Percentiles rank a stretch among this genome's conserved stretches.
Conservation (phyloP, 2,797 vertebrate genomes). For the Sebastes paucispinis region DNA sequence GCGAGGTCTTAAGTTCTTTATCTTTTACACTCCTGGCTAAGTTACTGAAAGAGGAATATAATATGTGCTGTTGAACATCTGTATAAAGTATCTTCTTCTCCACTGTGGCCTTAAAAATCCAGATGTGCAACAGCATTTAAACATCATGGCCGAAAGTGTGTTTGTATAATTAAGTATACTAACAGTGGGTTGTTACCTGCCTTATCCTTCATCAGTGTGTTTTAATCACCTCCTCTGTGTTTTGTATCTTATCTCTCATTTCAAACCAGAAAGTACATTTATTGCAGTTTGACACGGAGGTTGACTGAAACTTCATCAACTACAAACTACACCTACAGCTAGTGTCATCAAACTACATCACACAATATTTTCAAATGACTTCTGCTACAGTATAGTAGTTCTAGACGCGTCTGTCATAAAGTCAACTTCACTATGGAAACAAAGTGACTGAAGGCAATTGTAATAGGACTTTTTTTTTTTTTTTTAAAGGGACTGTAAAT, state of each 20-base stretch:
- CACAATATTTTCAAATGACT: background rate
- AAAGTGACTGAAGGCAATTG: background rate
- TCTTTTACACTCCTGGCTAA: background rate
- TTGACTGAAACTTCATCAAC: background rate
- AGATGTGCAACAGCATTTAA: background rate
- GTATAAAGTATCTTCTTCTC: background rate
- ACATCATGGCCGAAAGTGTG: background rate
- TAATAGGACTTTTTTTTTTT: background rate
- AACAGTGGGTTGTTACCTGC: background rate
- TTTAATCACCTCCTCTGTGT: background rate
- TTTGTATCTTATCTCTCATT: background rate
- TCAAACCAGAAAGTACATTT: background rate
- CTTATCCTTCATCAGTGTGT: background rate
- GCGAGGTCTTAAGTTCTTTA: background rate
- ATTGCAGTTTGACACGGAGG: no score
- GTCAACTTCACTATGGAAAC: background rate
- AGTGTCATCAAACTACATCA: background rate
- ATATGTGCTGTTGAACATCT: background rate
- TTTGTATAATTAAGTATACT: background rate
- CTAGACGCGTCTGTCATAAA: background rate
- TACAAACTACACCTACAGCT: no score
- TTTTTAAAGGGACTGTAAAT: conserved; percentile 33
- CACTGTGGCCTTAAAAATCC: background rate
- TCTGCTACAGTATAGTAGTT: background rate
- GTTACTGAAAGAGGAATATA: background rate